These are phyloP conservation scores for Corvus hawaiiensis DNA, from an alignment of 2,113 vertebrate species.

Conservation along the genomic window DNA sequence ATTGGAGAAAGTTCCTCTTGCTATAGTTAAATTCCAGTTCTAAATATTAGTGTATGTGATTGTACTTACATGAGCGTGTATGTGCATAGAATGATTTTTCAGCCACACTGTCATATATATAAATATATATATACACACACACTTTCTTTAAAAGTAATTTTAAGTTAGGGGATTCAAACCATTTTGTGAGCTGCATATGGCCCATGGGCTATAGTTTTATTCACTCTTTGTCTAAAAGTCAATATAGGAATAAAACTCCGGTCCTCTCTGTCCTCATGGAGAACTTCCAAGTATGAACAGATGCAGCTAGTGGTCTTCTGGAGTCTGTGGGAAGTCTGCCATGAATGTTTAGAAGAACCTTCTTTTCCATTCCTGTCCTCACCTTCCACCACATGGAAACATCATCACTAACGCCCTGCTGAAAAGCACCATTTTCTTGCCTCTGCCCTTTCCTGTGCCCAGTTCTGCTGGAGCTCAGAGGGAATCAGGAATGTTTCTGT, in stretches of 20 bases:
- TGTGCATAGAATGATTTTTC: not conserved
- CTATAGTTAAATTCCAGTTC: too few relatives aligned
- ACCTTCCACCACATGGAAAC: not conserved
- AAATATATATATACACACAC: rapidly evolving
- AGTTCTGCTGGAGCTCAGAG: not conserved
- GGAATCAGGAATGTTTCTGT: not conserved
- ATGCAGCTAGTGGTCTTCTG: not conserved
- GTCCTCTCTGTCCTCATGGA: not conserved
- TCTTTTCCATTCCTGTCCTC: not conserved
- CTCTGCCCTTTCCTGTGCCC: not conserved
- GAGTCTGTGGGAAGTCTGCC: not conserved
- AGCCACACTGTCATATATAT: not conserved
- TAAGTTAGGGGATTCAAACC: not conserved
- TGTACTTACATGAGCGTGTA: not conserved
- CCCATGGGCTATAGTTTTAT: not conserved
- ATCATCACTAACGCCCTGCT: not conserved
- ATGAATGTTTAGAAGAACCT: not conserved
- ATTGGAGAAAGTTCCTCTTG: not conserved
- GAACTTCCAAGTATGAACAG: not conserved
- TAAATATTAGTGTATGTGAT: not conserved
- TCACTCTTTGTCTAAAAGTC: not conserved
- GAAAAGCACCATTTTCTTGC: not conserved
- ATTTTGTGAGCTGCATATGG: not conserved
- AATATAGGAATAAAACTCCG: not conserved
- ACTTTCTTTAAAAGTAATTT: not conserved